Evolutionary conservation across 1,140 invertebrate genomes (phyloP), one percentile per base, ranked within the genome.

Genomic region (Drosophila ananassae): DNA sequence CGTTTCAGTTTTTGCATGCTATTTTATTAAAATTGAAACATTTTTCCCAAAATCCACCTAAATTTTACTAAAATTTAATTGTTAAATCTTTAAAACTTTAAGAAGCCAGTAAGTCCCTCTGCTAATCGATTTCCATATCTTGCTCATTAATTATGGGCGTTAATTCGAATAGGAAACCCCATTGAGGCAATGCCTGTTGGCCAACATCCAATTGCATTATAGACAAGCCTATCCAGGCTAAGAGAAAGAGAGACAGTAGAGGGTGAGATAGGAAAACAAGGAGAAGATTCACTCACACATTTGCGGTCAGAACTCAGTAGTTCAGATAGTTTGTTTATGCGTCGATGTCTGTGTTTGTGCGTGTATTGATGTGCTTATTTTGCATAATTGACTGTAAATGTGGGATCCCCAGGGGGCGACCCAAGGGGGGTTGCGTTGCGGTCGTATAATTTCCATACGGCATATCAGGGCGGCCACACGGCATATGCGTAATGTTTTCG

Each of bases 321-420:
- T 76, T 54, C 21, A 21, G 39, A 59, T 37, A 13, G 37, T 32
- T 44, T 17, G n/a, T 50, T 24, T 59, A 51, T 53, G 39, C 22
- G 24, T 6, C 25, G 5, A 28, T 7, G 25, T 5, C 6, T 6
- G 25, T 53, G 47, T 71, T 28, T 50, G 17, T 58, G 48, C 28
- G 50, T 64, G 41, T 56, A 69, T 82, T 71, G 59, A 62, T 78
- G 74, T 76, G 80, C 77, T 74, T 78, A 72, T 81, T 87, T 87
- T 87, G 82, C 82, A 85, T 87, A 85, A 85, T 85, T 64, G 74
- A 81, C 69, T 87, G 64, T 67, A 75, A 85, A 87, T 87, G 60
- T 37, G 34, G 34, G 64, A 50, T 46, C 61, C 46, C 41, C 39
- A 32, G 8, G 44, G 54, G 8, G 54, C 12, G 68, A 17, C 17